Evolutionary conservation across 2,113 vertebrate genomes (phyloP).

Genomic region (Coptodon bakossiorum): DNA sequence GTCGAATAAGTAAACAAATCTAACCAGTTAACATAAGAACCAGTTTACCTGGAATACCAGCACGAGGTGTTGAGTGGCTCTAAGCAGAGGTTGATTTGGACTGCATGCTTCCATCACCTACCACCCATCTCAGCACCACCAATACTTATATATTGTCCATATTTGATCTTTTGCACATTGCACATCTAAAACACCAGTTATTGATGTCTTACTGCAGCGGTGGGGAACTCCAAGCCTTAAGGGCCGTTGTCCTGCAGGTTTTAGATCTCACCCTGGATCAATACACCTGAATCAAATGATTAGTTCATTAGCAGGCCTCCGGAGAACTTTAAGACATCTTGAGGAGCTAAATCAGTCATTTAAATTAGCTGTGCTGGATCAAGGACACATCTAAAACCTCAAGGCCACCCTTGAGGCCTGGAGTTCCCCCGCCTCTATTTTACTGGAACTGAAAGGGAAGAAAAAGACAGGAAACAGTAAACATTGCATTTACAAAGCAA

Average conservation of each 20-base stretch:
- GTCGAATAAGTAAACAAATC: not conserved
- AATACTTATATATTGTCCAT: not conserved
- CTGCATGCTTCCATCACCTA: fast-evolving
- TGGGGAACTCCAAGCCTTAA: not conserved
- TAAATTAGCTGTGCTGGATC: not conserved
- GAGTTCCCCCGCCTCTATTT: not conserved
- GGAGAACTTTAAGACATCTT: fast-evolving
- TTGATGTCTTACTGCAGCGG: not conserved
- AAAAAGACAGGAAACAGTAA: fast-evolving
- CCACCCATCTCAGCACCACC: not conserved
- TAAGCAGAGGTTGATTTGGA: not conserved
- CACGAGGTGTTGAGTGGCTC: not conserved
- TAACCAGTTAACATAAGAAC: fast-evolving
- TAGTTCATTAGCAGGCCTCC: not conserved
- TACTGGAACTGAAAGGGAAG: not conserved
- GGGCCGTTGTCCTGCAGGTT: not conserved
- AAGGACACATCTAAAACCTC: not conserved
- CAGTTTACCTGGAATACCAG: not conserved
- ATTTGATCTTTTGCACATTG: not conserved
- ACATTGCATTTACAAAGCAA: not conserved
- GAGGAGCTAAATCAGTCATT: not conserved
- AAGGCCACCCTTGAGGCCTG: not conserved
- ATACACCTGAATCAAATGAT: fast-evolving
- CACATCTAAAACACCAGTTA: not conserved
- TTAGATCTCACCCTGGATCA: fast-evolving